Evolutionary conservation across 2,888 invertebrate genomes (phyloP), one percentile per base, ranked within the genome.

Genomic region (Dilophus febrilis): DNA sequence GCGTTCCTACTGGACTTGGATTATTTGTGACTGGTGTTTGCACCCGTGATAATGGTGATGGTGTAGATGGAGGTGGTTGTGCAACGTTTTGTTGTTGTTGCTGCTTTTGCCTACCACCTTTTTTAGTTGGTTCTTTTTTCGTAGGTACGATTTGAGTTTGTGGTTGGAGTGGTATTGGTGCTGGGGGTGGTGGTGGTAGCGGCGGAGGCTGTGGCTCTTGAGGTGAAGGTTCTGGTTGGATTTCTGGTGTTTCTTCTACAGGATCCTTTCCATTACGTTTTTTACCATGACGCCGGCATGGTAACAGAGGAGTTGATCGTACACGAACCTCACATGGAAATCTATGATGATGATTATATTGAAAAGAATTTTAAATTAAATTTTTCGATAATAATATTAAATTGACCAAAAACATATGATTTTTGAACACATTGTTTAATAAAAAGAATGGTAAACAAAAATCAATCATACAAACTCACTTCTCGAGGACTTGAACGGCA

Each of bases 281-380:
- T 51, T 82, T 82, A 1, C 80, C 80, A 51, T 82, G 80, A 17
- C 77, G 68, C 45, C 83, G 71, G 52, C 87, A 86, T 1, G 88
- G 84, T 50, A 83, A 79, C 10, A 88, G 63, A 1, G 91, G 90
- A 10, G 82, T 82, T 3, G 83, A 79, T 40, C 90, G 70, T 18
- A 88, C 79, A 47, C 88, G 72, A 17, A 88, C 84, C 62, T 86
- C 84, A 65, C 86, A 81, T 34, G 87, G 80, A 59, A 77, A 92
- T 61, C 85, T 86, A 55, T 38, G 66, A 60, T 56, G 35, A 46
- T 44, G 48, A 38, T n/a, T n/a, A n/a, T n/a, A n/a, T n/a, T n/a
- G n/a, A n/a, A n/a, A n/a, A n/a, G n/a, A n/a, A n/a, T n/a, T n/a
- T n/a, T n/a, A n/a, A n/a, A n/a, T n/a, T n/a, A n/a, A n/a, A n/a